phyloP scores from a whole-genome alignment of 2,888 invertebrate species.

The Drosophila cognata region DNA sequence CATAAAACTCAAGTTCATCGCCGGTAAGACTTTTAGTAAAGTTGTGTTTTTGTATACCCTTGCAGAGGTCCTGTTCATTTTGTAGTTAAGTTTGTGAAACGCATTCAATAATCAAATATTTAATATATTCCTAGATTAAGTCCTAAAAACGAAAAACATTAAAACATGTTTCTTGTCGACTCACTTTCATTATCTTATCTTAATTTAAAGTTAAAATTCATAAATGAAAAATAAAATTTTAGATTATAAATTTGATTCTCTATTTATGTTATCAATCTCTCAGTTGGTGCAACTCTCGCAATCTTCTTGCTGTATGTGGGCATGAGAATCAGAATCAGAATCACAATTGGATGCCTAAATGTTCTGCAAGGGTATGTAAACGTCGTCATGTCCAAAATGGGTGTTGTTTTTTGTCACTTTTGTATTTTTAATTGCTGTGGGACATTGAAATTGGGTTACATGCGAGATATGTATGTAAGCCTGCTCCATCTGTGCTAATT shows the following conservation, averaged over 20 bases:
- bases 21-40: conserved; percentile 19
- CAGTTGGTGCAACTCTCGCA: neutral
- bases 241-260: neutral
- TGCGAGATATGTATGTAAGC: conserved; percentile 32
- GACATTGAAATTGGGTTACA: conserved; percentile 44
- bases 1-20: conserved; percentile 30
- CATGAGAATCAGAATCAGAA: neutral
- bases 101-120: neutral
- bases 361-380: neutral
- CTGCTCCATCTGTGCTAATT: conserved; percentile 54
- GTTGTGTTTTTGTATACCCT: conserved; percentile 2
- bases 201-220: neutral
- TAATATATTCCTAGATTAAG: neutral
- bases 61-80: neutral
- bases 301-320: neutral
- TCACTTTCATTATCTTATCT: neutral
- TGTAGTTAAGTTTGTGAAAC: neutral
- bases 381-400: neutral
- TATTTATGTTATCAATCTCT: too few species aligned
- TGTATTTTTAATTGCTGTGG: conserved; percentile 63
- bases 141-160: neutral
- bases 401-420: neutral
- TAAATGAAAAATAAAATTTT: neutral
- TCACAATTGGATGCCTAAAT: neutral
- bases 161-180: neutral